Percentiles rank a stretch among this genome's conserved stretches.
Evolutionary conservation across 2,113 vertebrate genomes (phyloP).

Genomic region (Nanorana parkeri): DNA sequence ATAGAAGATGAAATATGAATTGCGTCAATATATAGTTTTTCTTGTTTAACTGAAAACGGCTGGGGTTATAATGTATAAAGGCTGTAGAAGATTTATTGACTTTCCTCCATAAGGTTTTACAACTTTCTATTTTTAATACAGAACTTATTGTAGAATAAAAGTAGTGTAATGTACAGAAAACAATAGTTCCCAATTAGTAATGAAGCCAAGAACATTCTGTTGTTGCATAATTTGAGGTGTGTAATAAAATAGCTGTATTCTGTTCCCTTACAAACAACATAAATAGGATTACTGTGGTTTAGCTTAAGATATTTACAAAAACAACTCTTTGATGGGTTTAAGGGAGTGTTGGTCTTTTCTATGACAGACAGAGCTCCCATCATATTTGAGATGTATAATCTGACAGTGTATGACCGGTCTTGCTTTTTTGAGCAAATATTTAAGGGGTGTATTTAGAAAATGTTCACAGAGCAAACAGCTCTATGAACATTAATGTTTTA

Average conservation of each 20-base stretch:
- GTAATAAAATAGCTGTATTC: not conserved
- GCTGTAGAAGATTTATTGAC: too few relatives aligned
- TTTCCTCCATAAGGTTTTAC: not conserved
- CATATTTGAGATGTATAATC: too few relatives aligned
- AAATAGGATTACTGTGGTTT: constrained; percentile 7
- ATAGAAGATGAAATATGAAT: not conserved
- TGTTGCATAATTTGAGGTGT: not conserved
- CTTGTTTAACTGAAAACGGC: not conserved
- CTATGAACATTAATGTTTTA: too few relatives aligned
- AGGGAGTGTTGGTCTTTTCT: too few relatives aligned
- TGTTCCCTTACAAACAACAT: not conserved
- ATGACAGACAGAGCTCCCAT: too few relatives aligned
- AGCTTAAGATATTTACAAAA: not conserved
- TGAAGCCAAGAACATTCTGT: constrained; percentile 19
- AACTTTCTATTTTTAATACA: not conserved
- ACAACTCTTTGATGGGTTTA: too few relatives aligned
- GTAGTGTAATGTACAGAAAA: not conserved
- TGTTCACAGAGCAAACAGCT: too few relatives aligned
- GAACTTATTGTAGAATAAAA: not conserved
- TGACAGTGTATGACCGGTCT: too few relatives aligned
- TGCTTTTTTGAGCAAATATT: too few relatives aligned
- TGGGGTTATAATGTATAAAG: not conserved
- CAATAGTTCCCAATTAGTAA: not conserved
- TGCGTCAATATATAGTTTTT: not conserved
- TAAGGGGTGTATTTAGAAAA: too few relatives aligned